Evolutionary conservation across 2,113 vertebrate genomes (phyloP).

Genomic region (Hippolais icterina): DNA sequence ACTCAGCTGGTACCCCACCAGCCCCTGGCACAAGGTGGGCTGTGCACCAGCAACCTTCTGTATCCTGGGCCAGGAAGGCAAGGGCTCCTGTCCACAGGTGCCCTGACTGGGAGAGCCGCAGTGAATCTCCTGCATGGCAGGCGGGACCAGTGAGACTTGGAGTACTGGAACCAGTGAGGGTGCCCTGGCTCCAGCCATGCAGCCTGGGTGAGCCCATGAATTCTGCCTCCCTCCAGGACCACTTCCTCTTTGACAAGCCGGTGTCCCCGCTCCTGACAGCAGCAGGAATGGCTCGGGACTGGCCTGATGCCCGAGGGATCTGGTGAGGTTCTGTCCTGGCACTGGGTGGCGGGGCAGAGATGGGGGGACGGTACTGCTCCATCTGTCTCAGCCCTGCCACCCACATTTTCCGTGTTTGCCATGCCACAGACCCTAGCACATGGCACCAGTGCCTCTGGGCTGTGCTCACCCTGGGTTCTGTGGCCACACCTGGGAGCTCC

Average conservation of each 20-base stretch:
- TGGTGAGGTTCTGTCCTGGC: slow-evolving; percentile 67
- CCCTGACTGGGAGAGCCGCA: rapidly evolving
- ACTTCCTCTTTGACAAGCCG: slow-evolving; percentile 86
- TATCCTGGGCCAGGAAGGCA: neutral
- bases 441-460: neutral
- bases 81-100: neutral
- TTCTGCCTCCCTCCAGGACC: slow-evolving; percentile 72
- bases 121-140: neutral
- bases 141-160: neutral
- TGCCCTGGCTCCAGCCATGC: neutral
- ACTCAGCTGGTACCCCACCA: neutral
- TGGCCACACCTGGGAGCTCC: neutral
- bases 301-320: slow-evolving; percentile 85
- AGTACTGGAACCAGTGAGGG: neutral
- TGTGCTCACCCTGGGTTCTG: rapidly evolving
- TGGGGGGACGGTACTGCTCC: neutral
- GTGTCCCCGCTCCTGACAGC: slow-evolving; percentile 83
- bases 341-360: neutral
- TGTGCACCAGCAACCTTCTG: neutral
- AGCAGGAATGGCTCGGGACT: slow-evolving; percentile 85
- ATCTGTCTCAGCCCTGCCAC: rapidly evolving
- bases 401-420: rapidly evolving
- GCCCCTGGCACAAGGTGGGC: neutral
- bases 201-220: neutral
- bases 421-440: rapidly evolving